These are phyloP conservation scores for Rhabdomys dilectus DNA, from an alignment of 2,113 vertebrate genomes.

Conservation along the genomic window DNA sequence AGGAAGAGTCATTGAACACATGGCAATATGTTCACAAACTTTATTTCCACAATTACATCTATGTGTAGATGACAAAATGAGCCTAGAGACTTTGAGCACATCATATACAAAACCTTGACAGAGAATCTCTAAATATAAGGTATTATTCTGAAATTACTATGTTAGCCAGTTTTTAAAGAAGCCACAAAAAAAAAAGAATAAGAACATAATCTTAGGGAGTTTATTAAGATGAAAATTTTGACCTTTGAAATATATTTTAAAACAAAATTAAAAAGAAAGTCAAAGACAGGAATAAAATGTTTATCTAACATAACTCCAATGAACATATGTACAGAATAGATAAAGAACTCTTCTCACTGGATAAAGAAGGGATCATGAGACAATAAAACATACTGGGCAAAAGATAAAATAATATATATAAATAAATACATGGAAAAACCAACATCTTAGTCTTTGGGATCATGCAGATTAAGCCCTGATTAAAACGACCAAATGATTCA, in stretches of 20 bases:
- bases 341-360: not conserved
- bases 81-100: not conserved
- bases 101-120: not conserved
- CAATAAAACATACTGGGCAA: not conserved
- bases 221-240: not conserved
- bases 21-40: not conserved
- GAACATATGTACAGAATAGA: not conserved
- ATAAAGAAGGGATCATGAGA: not conserved
- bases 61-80: not conserved
- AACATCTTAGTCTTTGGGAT: not conserved
- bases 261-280: constrained; percentile 2
- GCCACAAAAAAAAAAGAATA: not conserved
- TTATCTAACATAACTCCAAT: not conserved
- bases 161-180: not conserved
- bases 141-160: not conserved
- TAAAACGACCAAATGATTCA: not conserved
- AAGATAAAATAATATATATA: not conserved
- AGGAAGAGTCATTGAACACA: not conserved
- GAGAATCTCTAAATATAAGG: not conserved
- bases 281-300: not conserved
- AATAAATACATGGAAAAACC: not conserved
- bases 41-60: not conserved
- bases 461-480: not conserved
- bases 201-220: not conserved
- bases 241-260: not conserved